Base-by-base conservation (phyloP, 2,888 invertebrate species). In the Ramazzottius varieornatus region DNA sequence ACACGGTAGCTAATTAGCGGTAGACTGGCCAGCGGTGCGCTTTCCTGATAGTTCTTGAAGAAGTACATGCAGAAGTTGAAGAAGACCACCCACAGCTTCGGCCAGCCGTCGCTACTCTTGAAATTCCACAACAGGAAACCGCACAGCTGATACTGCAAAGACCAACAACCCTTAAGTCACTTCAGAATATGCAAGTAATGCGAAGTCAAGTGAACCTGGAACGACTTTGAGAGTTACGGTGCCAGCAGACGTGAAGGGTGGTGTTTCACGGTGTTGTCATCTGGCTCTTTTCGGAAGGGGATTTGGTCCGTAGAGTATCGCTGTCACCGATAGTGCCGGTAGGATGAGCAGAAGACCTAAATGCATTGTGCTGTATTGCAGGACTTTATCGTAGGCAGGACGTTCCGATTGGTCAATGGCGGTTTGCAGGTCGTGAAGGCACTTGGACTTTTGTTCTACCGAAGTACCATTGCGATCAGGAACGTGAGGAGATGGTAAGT, bases 21-120 rank as follows among this genome's bases (percentile, higher is more conserved):
- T 66, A 96, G 78, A 66, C 89, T 88, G 0, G 94, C 94, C 70
- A 96, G 80, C 8, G 94, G 93, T 72, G 84, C 85, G 71, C 88
- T 87, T 76, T 96, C 94, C 81, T 82, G 86, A 80, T 88, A 92
- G 67, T 88, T 88, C 79, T 94, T 96, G 80, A 94, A 96, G 80
- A 98, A 98, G 79, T 89, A 94, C 66, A 98, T 80, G 72, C 93
- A 91, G 78, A 91, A 92, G 69, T 91, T 87, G 1, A 93, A 91
- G 76, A 93, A 91, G 46, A 94, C 92, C 29, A 96, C 94, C 94
- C 94, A 98, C 54, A 98, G 81, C 74, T 92, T 92, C 80, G 98
- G 96, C 96, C 96, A 98, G 67, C 96, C 96, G 72, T 89, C 88
- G 71, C 89, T 91, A 78, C 91, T 94, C 78, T 96, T 93, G 79